These are phyloP conservation scores for Cheirogaleus major DNA, from an alignment of 2,797 vertebrate species.

Conservation along the genomic window DNA sequence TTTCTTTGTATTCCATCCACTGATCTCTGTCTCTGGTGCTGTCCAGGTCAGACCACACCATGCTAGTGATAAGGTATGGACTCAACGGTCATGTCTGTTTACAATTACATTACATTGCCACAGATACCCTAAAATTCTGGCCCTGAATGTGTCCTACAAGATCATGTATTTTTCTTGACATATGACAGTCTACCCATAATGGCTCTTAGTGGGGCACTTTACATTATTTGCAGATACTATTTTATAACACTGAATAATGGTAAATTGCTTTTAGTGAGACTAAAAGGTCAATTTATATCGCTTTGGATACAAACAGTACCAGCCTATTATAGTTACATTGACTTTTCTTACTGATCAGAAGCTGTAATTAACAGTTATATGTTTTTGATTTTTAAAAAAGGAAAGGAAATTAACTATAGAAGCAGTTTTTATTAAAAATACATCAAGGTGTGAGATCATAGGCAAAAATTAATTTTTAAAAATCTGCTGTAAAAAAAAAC, in stretches of 20 bases:
- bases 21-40: not conserved
- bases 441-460: conserved; percentile 22
- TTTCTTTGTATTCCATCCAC: not conserved
- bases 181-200: not conserved
- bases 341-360: not conserved
- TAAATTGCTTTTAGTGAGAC: not conserved
- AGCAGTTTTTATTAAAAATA: conserved; percentile 36
- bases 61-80: not conserved
- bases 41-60: not conserved
- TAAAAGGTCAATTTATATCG: not conserved
- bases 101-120: not conserved
- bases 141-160: not conserved
- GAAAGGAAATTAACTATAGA: conserved; percentile 37
- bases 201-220: not conserved
- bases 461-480: conserved; percentile 13
- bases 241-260: not conserved
- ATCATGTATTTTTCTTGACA: not conserved
- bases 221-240: not conserved
- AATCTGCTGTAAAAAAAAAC: conserved; percentile 5
- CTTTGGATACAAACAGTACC: not conserved
- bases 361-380: not conserved
- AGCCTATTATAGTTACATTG: not conserved
- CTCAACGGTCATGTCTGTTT: not conserved
- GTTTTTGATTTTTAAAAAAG: conserved; percentile 4
- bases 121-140: not conserved